Evolutionary conservation across 2,888 invertebrate genomes (phyloP).

Genomic region (Cephalotes varians): DNA sequence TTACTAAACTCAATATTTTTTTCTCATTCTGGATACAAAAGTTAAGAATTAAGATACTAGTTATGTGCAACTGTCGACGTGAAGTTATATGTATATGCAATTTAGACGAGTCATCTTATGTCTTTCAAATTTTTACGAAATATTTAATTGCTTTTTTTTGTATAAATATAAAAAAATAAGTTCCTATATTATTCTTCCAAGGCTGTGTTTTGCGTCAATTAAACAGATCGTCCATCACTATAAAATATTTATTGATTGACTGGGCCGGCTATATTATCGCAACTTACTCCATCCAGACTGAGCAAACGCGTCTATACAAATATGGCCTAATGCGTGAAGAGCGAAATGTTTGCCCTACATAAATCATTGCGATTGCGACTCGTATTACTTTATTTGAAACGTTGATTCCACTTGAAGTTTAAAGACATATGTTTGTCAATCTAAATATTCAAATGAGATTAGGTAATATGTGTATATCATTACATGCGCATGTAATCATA

Average conservation of each 20-base stretch:
- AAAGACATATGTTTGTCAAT: slow-evolving; percentile 15
- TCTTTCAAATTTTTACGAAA: not conserved
- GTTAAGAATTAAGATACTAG: not conserved
- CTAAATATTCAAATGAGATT: not conserved
- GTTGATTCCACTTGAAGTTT: slow-evolving; percentile 16
- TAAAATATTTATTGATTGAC: slow-evolving; percentile 31
- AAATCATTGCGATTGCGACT: slow-evolving; percentile 53
- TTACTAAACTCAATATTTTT: not conserved
- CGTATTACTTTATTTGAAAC: slow-evolving; percentile 51
- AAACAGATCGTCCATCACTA: slow-evolving; percentile 10
- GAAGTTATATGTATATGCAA: not conserved
- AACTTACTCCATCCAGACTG: slow-evolving; percentile 34
- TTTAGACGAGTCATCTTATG: not conserved
- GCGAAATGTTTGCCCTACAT: slow-evolving; percentile 69
- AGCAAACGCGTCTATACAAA: slow-evolving; percentile 65
- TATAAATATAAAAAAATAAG: not conserved
- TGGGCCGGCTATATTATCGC: slow-evolving; percentile 4
- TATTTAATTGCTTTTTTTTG: not conserved
- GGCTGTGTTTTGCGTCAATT: not conserved
- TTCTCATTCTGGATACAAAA: not conserved
- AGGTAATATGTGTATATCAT: too few relatives aligned
- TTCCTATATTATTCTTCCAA: not conserved
- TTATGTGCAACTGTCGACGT: too few relatives aligned
- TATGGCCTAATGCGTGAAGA: slow-evolving; percentile 73
- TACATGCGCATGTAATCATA: not conserved